phyloP scores from a whole-genome alignment of 2,797 vertebrate species.

The Megaceryle alcyon region DNA sequence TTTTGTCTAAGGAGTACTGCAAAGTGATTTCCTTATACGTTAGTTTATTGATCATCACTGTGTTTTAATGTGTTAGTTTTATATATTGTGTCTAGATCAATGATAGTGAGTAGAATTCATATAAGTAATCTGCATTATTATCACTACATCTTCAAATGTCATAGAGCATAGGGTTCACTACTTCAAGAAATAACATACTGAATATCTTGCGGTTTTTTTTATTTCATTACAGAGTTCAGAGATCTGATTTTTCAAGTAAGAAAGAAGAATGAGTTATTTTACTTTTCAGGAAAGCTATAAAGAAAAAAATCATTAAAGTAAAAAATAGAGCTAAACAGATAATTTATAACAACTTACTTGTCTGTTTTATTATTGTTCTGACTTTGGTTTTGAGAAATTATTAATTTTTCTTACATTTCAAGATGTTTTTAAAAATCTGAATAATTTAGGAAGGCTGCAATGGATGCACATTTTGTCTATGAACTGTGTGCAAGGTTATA shows the following conservation, averaged over 20 bases:
- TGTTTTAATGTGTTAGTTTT: background rate
- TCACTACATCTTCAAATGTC: background rate
- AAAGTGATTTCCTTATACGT: background rate
- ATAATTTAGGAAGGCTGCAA: background rate
- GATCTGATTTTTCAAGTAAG: background rate
- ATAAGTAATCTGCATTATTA: background rate
- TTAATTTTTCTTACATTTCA: background rate
- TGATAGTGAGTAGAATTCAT: background rate
- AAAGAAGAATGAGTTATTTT: background rate
- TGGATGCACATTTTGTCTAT: accelerated
- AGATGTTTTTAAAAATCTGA: background rate
- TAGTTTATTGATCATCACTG: background rate
- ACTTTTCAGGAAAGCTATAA: background rate
- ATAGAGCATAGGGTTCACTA: background rate
- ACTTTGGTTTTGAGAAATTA: background rate
- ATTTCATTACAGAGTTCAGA: background rate
- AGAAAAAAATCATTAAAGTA: background rate
- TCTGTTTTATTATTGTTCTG: background rate
- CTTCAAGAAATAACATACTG: background rate
- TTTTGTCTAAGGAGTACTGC: background rate
- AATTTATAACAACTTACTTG: background rate
- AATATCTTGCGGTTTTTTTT: background rate
- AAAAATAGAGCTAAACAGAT: background rate
- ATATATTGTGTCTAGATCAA: background rate
- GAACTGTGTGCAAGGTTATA: background rate